Conservation (phyloP, 2,888 invertebrate species). For the Drosophila merina region DNA sequence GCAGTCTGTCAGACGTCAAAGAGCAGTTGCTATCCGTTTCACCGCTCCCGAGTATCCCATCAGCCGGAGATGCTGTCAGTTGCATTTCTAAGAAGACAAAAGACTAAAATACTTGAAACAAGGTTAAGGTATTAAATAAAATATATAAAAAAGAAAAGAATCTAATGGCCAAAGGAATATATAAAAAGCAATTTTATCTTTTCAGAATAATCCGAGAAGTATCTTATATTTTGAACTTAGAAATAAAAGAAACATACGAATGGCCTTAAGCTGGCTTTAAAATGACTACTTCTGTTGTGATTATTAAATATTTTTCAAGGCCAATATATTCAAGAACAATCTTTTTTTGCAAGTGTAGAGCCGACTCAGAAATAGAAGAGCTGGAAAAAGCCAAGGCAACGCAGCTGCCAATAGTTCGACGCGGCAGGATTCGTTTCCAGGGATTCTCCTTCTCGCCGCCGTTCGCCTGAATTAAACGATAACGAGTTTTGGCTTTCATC, state of each 20-base stretch:
- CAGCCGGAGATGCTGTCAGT: slow-evolving; percentile 47
- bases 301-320: too few species aligned
- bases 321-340: background rate
- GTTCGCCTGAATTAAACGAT: slow-evolving; percentile 73
- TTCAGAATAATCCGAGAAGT: too few species aligned
- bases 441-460: slow-evolving; percentile 14
- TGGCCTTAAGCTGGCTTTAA: too few species aligned
- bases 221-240: too few species aligned
- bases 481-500: slow-evolving; percentile 77
- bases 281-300: too few species aligned
- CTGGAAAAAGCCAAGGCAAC: slow-evolving; percentile 11
- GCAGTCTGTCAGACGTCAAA: slow-evolving; percentile 55
- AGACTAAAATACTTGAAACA: background rate
- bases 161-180: too few species aligned
- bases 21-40: slow-evolving; percentile 51
- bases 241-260: too few species aligned
- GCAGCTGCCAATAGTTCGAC: slow-evolving; percentile 66
- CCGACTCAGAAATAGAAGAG: slow-evolving; percentile 4
- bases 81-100: slow-evolving; percentile 50
- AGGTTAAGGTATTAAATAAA: background rate
- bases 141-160: too few species aligned
- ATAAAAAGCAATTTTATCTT: too few species aligned
- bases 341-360: background rate
- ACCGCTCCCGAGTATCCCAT: slow-evolving; percentile 27
- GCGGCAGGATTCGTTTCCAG: slow-evolving; percentile 22